Evolutionary conservation across 2,888 invertebrate genomes (phyloP).

Genomic region (Lagria hirta): DNA sequence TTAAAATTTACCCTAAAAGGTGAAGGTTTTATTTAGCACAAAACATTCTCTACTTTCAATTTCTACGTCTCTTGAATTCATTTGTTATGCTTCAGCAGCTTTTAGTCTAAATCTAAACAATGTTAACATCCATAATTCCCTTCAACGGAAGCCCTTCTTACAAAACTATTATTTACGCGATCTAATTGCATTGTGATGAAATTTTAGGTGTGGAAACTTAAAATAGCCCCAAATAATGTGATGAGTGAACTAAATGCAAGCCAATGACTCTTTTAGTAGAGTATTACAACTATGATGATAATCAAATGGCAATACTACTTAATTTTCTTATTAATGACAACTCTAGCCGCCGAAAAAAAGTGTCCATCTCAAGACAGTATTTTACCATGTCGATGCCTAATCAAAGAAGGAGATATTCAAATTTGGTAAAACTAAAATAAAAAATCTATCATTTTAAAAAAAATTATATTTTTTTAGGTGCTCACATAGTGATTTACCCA

Average conservation of each 20-base stretch:
- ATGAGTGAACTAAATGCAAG: conserved; percentile 8
- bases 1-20: no score
- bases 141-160: conserved; percentile 14
- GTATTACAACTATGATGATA: conserved; percentile 25
- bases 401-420: conserved; percentile 76
- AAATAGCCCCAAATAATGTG: conserved; percentile 12
- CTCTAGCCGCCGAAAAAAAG: conserved; percentile 38
- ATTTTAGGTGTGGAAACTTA: conserved; percentile 21
- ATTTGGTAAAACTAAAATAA: conserved; percentile 67
- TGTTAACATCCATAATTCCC: conserved; percentile 6
- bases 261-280: neutral
- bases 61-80: no score
- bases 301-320: conserved; percentile 25
- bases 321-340: conserved; percentile 20
- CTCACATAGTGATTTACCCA: conserved; percentile 84
- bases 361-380: conserved; percentile 79
- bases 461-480: no score
- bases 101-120: conserved; percentile 4
- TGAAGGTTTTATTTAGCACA: no score
- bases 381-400: conserved; percentile 79
- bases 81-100: no score
- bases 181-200: conserved; percentile 6
- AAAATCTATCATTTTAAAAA: neutral
- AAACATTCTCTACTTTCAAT: no score
- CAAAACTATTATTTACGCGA: conserved; percentile 10